Percentiles rank a stretch among this genome's conserved stretches.
phyloP scores from a whole-genome alignment of 2,888 invertebrate genomes.

The Stenurella melanura region DNA sequence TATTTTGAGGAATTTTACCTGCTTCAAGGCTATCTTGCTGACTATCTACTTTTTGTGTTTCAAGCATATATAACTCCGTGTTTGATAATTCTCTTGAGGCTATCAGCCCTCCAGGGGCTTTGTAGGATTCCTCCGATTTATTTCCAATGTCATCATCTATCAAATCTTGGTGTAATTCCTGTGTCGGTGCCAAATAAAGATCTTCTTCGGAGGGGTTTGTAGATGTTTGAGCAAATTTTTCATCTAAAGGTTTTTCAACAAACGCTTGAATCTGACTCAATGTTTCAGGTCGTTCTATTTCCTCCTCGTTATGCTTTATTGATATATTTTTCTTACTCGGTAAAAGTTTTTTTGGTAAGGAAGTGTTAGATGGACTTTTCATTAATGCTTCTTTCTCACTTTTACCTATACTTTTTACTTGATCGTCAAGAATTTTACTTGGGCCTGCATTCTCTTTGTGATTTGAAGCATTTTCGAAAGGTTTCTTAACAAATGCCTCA shows the following conservation, averaged over 20 bases:
- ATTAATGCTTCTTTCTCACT: neutral
- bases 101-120: no score
- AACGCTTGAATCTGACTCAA: constrained; percentile 48
- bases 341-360: neutral
- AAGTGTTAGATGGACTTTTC: neutral
- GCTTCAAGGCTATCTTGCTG: neutral
- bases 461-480: constrained; percentile 17
- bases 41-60: neutral
- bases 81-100: no score
- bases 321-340: neutral
- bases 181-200: constrained; percentile 43
- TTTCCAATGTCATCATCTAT: no score
- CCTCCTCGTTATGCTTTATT: neutral
- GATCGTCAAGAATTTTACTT: constrained; percentile 3
- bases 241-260: constrained; percentile 38
- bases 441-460: constrained; percentile 18
- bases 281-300: neutral
- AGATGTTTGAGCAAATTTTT: neutral
- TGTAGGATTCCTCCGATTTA: no score
- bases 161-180: neutral
- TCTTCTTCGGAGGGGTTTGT: constrained; percentile 34
- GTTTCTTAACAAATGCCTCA: constrained; percentile 47
- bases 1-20: no score
- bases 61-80: neutral
- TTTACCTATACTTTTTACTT: neutral